These are phyloP conservation scores for Synodontis membranacea DNA, from an alignment of 2,113 vertebrate genomes.

Conservation along the genomic window DNA sequence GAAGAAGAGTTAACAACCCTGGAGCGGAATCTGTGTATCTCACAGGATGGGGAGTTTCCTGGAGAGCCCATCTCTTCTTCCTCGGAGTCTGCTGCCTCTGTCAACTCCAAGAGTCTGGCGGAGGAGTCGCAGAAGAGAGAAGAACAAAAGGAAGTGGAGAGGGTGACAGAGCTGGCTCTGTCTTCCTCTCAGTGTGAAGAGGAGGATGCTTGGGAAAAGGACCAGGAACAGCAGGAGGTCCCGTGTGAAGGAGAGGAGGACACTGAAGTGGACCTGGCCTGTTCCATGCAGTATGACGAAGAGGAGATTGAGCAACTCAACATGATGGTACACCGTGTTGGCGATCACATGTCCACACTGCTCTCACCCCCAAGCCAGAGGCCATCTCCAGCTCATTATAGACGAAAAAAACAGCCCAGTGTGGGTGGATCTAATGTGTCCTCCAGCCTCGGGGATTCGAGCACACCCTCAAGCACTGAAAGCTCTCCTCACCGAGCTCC, in stretches of 20 bases:
- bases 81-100: conserved; percentile 60
- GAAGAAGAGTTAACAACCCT: conserved; percentile 85
- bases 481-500: conserved; percentile 75
- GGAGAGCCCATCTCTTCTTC: conserved; percentile 55
- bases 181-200: conserved; percentile 62
- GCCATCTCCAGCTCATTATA: conserved; percentile 82
- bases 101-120: conserved; percentile 34
- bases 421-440: conserved; percentile 63
- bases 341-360: conserved; percentile 93
- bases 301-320: conserved; percentile 94
- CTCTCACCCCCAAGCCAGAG: conserved; percentile 90
- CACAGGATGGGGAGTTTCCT: conserved; percentile 83
- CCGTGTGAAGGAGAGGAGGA: conserved; percentile 40
- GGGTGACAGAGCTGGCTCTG: conserved; percentile 49
- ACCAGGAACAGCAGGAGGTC: conserved; percentile 68
- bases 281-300: conserved; percentile 97
- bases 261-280: conserved; percentile 86
- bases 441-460: conserved; percentile 61
- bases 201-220: conserved; percentile 79
- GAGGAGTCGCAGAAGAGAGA: conserved; percentile 45
- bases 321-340: conserved; percentile 91
- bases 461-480: conserved; percentile 71
- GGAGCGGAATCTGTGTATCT: conserved; percentile 91
- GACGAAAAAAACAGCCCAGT: conserved; percentile 18
- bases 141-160: conserved; percentile 51